Evolutionary conservation across 2,888 invertebrate species (phyloP).

Genomic region (Cerastoderma edule): DNA sequence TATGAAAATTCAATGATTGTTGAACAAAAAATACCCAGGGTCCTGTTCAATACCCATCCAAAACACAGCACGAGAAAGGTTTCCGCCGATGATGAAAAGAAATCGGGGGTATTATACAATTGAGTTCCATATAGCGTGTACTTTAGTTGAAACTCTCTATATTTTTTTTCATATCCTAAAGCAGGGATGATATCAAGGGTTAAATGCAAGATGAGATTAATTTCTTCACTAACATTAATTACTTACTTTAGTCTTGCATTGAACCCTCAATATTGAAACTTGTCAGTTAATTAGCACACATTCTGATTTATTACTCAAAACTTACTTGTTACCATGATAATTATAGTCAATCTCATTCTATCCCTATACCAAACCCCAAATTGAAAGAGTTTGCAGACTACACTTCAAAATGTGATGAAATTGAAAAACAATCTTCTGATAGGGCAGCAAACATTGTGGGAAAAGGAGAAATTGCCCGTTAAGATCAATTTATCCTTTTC

Average conservation of each 20-base stretch:
- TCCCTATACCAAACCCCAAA: background rate
- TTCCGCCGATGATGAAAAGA: background rate
- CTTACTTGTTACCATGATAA: background rate
- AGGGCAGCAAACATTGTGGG: background rate
- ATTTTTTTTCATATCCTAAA: background rate
- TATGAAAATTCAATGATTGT: conserved; percentile 62
- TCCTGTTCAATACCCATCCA: conserved; percentile 17
- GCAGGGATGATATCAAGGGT: background rate
- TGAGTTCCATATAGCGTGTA: too few species aligned
- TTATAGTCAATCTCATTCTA: background rate
- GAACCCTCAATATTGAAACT: background rate
- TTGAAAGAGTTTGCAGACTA: background rate
- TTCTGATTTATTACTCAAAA: too few species aligned
- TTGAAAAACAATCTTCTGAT: too few species aligned
- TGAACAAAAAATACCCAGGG: conserved; percentile 43
- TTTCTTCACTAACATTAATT: background rate
- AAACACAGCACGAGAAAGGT: conserved; percentile 2
- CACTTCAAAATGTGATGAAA: background rate
- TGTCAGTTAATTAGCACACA: background rate
- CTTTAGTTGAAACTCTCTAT: too few species aligned
- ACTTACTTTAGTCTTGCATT: background rate
- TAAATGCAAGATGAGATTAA: background rate
- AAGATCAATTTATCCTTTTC: background rate
- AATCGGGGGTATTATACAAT: background rate
- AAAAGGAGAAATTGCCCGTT: conserved; percentile 11